phyloP scores from a whole-genome alignment of 1,140 invertebrate species.

The Diuraphis noxia region DNA sequence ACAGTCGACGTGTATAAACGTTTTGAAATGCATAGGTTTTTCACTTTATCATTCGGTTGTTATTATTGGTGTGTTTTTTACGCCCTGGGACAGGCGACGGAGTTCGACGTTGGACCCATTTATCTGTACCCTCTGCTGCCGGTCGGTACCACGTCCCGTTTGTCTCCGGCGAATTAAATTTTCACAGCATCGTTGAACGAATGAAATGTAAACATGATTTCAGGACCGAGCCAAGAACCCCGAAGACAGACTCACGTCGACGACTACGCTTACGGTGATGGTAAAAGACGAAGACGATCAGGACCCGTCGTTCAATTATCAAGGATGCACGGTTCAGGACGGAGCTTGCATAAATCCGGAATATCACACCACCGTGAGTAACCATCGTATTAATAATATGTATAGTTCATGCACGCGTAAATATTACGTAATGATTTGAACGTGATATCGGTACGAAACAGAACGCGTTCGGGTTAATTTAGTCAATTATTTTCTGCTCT shows the following conservation, averaged over 20 bases:
- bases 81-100: conserved; percentile 13
- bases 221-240: conserved; percentile 81
- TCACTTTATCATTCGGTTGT: neutral
- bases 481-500: conserved; percentile 22
- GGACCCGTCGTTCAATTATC: conserved; percentile 83
- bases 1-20: neutral
- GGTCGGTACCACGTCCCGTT: neutral
- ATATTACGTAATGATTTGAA: neutral
- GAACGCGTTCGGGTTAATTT: neutral
- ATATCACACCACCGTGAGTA: conserved; percentile 71
- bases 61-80: neutral
- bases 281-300: conserved; percentile 87
- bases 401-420: neutral
- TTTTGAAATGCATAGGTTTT: neutral
- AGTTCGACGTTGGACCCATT: conserved; percentile 28
- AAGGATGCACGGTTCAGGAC: conserved; percentile 76
- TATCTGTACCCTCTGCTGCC: conserved; percentile 16
- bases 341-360: conserved; percentile 82
- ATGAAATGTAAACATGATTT: conserved; percentile 56
- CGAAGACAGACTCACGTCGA: conserved; percentile 74
- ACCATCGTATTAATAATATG: neutral
- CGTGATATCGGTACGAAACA: neutral
- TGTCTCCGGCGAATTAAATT: neutral
- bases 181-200: neutral
- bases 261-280: conserved; percentile 82